Evolutionary conservation across 2,797 vertebrate species (phyloP), one percentile per base, ranked within the genome.

Genomic region (Hoplostethus atlanticus): DNA sequence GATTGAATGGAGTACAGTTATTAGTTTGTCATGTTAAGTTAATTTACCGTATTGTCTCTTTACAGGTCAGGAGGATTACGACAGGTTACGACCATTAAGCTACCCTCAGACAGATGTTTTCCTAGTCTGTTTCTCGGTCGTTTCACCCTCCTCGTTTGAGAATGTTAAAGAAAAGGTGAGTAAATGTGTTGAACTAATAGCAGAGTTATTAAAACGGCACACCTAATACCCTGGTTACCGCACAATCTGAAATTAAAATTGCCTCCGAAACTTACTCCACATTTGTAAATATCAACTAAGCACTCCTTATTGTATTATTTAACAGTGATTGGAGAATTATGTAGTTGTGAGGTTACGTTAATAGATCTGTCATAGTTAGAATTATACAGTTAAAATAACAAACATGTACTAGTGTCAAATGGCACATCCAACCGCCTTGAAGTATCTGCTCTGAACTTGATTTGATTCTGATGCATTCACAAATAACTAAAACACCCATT

Each of bases 101-200:
- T 96, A 96, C 85, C 95, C 95, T 21, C 95, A 96, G 87, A 96
- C 95, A 0, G 94, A 96, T 4, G 94, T 96, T 71, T 95, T 96
- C 85, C 74, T 95, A 86, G 94, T 96, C 66, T 95, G 95, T 86
- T 96, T 95, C 89, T 96, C 95, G n/a, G 91, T 93, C 34, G 94
- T 96, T 79, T 96, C 95, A 5, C 95, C 95, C 34, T 94, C 95
- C 38, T 96, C 94, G 0, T 96, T 96, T 90, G 94, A 95, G 91
- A 96, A 95, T 31, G 94, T 95, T 44, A 95, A 95, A 90, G 94
- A 95, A 87, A 96, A 96, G 90, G 94, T 94, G 64, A 84, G 93
- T 81, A 3, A n/a, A 28, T 40, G 12, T 21, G 4, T 68, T n/a
- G 42, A 42, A 66, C 28, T 28, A 28, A 13, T 31, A 50, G 50